Conservation (phyloP, 2,113 vertebrate species). For the Lampris incognitus region DNA sequence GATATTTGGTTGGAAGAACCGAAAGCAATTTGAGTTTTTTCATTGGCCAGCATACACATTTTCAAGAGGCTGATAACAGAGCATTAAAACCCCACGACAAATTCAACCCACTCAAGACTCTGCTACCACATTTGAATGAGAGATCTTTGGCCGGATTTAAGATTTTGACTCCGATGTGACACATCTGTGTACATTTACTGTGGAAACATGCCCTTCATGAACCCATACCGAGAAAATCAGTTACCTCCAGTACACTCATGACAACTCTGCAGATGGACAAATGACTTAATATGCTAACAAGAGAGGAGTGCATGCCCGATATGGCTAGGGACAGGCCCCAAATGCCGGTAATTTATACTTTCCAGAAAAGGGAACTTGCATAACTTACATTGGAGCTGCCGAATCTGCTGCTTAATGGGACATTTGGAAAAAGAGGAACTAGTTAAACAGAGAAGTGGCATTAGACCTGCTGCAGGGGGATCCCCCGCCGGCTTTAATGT, state of each 20-base stretch:
- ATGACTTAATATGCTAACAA: neutral
- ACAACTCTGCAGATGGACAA: slow-evolving; percentile 10
- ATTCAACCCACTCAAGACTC: too few relatives aligned
- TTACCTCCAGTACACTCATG: neutral
- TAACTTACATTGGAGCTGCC: slow-evolving; percentile 62
- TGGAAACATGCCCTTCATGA: slow-evolving; percentile 41
- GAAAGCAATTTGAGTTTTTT: too few relatives aligned
- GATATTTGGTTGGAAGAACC: too few relatives aligned
- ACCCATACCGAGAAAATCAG: slow-evolving; percentile 14
- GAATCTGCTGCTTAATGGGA: slow-evolving; percentile 65
- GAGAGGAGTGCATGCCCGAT: slow-evolving; percentile 28
- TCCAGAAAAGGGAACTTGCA: slow-evolving; percentile 59
- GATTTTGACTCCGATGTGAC: neutral
- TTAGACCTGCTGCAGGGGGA: neutral
- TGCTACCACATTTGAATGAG: too few relatives aligned
- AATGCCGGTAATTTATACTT: slow-evolving; percentile 7
- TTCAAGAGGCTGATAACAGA: too few relatives aligned
- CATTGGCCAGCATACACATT: too few relatives aligned
- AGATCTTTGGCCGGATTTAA: neutral
- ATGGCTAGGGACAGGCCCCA: slow-evolving; percentile 39
- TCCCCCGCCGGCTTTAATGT: neutral
- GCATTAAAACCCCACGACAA: too few relatives aligned
- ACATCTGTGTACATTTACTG: slow-evolving; percentile 26
- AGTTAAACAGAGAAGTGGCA: slow-evolving; percentile 45
- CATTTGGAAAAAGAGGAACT: slow-evolving; percentile 56